Base-by-base conservation (phyloP, 2,888 invertebrate genomes). In the Lasius fuliginosus region DNA sequence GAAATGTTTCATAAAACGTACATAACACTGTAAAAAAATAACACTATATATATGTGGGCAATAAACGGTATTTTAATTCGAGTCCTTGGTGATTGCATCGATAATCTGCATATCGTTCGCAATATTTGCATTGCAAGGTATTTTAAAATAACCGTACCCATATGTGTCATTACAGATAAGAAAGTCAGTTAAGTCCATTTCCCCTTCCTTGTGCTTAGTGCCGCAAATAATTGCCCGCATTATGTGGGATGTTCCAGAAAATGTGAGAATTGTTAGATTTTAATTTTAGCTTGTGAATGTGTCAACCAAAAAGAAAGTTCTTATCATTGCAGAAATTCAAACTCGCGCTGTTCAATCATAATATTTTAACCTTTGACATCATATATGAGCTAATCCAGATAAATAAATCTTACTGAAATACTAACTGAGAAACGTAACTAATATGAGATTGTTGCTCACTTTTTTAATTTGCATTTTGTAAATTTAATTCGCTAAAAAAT, bases 401-500 rank as follows among this genome's bases (percentile, higher is more conserved):
- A 56, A 71, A 56, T 56, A 15, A 40, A 40, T 36, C 6, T 58
- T 58, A 58, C 23, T 23, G 5, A 58, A 58, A 56, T 56, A n/a
- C 3, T 30, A 3, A 3, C 30, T 30, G 30, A 30, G 3, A 30
- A n/a, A 65, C 6, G n/a, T 33, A n/a, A 68, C 1, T 49, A 49
- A 49, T 8, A n/a, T n/a, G 12, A 30, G 11, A 40, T 40, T 58
- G 15, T 71, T 27, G 12, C 15, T 68, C 33, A 3, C 30, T 8
- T 23, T 36, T 67, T 36, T 68, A 5, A 18, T 68, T 68, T 33
- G 15, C 1, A 23, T 11, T 69, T 36, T 36, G 2, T 36, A 53
- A 53, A 53, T n/a, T n/a, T 49, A 71, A 71, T 36, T 56, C 71
- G 18, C 18, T 8, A n/a, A 60, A n/a, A 60, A 62, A 62, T 42